These are phyloP conservation scores for Cricetomys ansorgei DNA, from an alignment of 2,113 vertebrate species.

Conservation along the genomic window DNA sequence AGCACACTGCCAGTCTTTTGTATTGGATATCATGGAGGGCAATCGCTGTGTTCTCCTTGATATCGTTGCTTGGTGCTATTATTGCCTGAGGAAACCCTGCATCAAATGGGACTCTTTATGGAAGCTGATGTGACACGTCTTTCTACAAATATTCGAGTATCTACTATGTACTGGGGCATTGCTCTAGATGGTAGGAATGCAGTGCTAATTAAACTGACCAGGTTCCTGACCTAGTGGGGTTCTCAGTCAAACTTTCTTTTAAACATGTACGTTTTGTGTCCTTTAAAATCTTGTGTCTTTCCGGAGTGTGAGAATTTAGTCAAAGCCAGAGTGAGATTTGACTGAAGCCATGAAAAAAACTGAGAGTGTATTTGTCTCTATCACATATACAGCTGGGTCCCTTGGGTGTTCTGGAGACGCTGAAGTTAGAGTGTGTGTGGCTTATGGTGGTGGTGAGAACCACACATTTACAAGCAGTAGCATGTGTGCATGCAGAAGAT, in stretches of 20 bases:
- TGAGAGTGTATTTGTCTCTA: neutral
- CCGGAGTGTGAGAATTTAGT: neutral
- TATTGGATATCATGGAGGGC: constrained; percentile 15
- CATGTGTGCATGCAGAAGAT: neutral
- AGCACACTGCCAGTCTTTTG: constrained; percentile 9
- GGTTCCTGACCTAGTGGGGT: neutral
- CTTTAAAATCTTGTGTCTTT: neutral
- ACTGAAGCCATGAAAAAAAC: neutral
- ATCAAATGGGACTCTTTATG: neutral
- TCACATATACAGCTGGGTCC: neutral
- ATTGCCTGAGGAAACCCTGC: neutral
- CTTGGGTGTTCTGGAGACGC: neutral
- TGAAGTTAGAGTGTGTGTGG: neutral
- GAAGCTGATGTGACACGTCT: neutral
- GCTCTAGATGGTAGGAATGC: neutral
- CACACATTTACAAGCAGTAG: neutral
- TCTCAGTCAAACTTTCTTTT: neutral
- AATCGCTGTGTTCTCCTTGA: constrained; percentile 13
- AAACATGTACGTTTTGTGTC: neutral
- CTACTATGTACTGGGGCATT: neutral
- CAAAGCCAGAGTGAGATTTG: neutral
- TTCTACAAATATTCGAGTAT: neutral
- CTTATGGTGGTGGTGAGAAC: neutral
- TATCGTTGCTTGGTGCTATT: constrained; percentile 6
- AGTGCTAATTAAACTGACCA: neutral